Evolutionary conservation across 2,888 invertebrate genomes (phyloP).

Genomic region (Pseudococcus longispinus): DNA sequence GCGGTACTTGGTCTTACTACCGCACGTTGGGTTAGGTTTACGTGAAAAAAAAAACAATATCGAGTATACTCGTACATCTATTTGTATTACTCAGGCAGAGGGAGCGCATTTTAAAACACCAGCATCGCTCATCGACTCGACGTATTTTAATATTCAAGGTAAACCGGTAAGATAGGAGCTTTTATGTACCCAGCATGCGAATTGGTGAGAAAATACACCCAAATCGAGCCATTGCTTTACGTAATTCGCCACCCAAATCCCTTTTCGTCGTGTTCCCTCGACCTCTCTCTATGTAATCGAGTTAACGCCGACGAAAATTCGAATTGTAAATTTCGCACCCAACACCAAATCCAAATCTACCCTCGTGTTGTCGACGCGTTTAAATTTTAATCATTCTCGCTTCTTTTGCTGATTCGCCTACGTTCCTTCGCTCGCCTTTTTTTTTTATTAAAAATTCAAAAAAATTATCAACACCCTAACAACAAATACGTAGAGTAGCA

Average conservation of each 20-base stretch:
- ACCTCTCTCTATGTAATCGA: background rate
- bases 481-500: background rate
- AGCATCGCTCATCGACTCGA: background rate
- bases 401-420: background rate
- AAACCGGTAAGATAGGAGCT: background rate
- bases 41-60: no score
- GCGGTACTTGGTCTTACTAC: background rate
- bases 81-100: no score
- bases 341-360: background rate
- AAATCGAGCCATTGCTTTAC: background rate
- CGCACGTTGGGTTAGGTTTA: background rate
- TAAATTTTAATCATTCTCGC: slow-evolving; percentile 11
- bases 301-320: background rate
- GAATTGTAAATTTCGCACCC: background rate
- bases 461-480: slow-evolving; percentile 35
- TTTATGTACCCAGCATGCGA: background rate
- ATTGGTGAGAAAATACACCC: background rate
- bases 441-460: slow-evolving; percentile 36
- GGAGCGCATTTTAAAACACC: background rate
- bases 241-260: background rate
- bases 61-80: no score
- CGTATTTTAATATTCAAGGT: slow-evolving; percentile 43
- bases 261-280: background rate
- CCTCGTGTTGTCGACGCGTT: background rate
- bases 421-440: background rate